Evolutionary conservation across 1,140 invertebrate genomes (phyloP), one percentile per base, ranked within the genome.

Genomic region (Himalopsyche phryganea): DNA sequence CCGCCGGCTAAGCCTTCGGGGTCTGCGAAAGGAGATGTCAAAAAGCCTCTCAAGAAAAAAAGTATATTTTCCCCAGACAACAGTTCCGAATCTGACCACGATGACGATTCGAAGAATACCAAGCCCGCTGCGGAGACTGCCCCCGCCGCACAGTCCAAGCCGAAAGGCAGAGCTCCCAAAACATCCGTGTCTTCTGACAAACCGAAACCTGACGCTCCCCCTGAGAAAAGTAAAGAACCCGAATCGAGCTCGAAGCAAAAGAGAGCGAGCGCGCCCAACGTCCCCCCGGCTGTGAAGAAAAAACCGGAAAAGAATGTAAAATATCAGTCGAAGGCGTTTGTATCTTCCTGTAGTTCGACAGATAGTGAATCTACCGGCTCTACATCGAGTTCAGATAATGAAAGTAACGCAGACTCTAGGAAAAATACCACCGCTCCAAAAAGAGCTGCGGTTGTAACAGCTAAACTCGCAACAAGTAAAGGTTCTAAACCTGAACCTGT

Each of bases 61-160:
- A 90, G 88, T 70, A 90, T 90, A 67, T 90, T 90, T 64, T 90
- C 87, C 61, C 88, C 88, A 1, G 88, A 90, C 64, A 89, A 90
- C 63, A 88, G 87, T 69, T 88, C 86, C 23, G 87, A 88, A 71
- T 88, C 86, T 56, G 86, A 88, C 60, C 64, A 70, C 2, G 78
- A 78, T 15, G 18, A 41, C 18, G 58, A 48, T 32, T 23, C 6
- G 10, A 14, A 68, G 58, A 65, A 71, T 5, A 73, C 70, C 1
- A 76, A 65, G 56, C 67, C 63, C 44, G 70, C 68, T 63, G 66
- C 66, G 52, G 54, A 74, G 64, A 68, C 64, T 65, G 66, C 66
- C 28, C 69, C 58, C 62, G 55, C 68, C 5, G 53, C 23, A 36
- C 56, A 35, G 17, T 45, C 48, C 3, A 57, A 65, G 63, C 68